Base-by-base conservation (phyloP, 2,888 invertebrate genomes). In the Latheticus oryzae region DNA sequence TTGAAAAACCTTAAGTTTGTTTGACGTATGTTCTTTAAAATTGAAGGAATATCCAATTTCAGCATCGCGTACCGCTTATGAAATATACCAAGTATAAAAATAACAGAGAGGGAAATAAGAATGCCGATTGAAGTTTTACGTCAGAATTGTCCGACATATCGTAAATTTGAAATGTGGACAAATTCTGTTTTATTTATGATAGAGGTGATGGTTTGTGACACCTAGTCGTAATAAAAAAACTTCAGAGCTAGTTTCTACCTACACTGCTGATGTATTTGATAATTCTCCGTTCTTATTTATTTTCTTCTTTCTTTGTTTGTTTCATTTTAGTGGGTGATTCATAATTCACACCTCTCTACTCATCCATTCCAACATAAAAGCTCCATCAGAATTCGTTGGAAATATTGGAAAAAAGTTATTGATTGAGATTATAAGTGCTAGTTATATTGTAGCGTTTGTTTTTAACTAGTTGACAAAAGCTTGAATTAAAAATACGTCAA, bases 1-100 rank as follows among this genome's bases (percentile, higher is more conserved):
- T n/a, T n/a, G n/a, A n/a, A n/a, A n/a, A n/a, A n/a, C n/a, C n/a
- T 45, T 45, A 45, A 45, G 32, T 45, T 45, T 45, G 32, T 45
- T 32, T 45, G 45, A 45, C 32, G 32, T 32, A 45, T 45, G 42
- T 16, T 16, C 24, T 16, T 9, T 24, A 24, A 42, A 42, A 42
- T 42, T 17, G 26, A 16, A 42, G 26, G 16, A 42, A 42, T 16
- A 42, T 42, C 16, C 42, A 42, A 42, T 42, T 42, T 42, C 19
- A 35, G 35, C 19, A 19, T 16, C 38, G 38, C 21, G 38, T 12
- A 23, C 11, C 38, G 38, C 9, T 35, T 35, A 35, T 21, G 38
- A 21, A 38, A 38, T 38, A 38, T 23, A 23, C 21, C 21, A 21
- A 21, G 16, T 21, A 15, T 32, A n/a, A 16, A 16, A 32, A 32